A percentile compares a stretch with the other conserved stretches of the same genome.
Evolutionary conservation across 2,113 vertebrate genomes (phyloP).

Genomic region (Gobio gobio): DNA sequence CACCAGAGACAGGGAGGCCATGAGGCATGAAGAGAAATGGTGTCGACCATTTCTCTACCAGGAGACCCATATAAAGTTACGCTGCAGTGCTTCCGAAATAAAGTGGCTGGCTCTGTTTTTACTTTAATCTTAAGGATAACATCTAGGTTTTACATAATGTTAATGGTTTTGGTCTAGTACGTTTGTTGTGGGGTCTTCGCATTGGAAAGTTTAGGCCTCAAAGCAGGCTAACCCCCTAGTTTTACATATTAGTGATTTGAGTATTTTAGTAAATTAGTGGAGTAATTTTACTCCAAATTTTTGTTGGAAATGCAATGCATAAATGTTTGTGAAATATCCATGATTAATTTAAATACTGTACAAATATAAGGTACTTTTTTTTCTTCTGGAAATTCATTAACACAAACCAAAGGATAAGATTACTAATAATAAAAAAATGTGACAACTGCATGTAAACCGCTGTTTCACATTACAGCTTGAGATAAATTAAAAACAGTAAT

Average conservation of each 20-base stretch:
- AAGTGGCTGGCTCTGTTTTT: slow-evolving; percentile 41
- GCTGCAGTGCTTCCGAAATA: slow-evolving; percentile 29
- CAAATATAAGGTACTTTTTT: too few species aligned
- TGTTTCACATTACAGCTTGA: background rate
- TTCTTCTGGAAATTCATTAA: too few species aligned
- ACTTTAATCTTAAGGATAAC: slow-evolving; percentile 27
- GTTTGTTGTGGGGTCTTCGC: background rate
- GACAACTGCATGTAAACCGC: background rate
- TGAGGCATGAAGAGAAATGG: slow-evolving; percentile 55
- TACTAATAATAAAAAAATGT: too few species aligned
- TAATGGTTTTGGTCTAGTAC: background rate
- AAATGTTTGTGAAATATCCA: too few species aligned
- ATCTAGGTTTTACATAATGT: slow-evolving; percentile 8
- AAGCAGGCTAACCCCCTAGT: background rate
- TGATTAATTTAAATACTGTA: too few species aligned
- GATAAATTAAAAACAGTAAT: background rate
- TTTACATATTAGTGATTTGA: background rate
- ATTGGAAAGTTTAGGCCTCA: background rate
- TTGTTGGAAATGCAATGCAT: too few species aligned
- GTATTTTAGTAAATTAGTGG: too few species aligned
- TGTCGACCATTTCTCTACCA: slow-evolving; percentile 50
- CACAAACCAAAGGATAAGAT: too few species aligned
- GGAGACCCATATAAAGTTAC: slow-evolving; percentile 36
- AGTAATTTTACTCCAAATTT: too few species aligned
- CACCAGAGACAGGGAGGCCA: slow-evolving; percentile 59